Conservation (phyloP, 2,113 vertebrate genomes). For the Spheniscus mendiculus region DNA sequence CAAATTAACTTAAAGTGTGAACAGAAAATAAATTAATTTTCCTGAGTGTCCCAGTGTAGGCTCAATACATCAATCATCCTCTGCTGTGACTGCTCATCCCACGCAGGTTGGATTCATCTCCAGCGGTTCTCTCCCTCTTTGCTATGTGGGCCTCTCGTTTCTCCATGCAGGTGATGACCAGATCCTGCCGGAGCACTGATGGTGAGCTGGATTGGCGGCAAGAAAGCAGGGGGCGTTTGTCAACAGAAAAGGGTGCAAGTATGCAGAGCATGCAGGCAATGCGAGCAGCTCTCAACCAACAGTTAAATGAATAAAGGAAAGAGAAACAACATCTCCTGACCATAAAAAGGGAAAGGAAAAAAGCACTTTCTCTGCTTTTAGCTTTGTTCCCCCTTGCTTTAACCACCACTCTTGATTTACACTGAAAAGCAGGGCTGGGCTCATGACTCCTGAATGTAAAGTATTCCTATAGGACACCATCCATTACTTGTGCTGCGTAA, state of each 20-base stretch:
- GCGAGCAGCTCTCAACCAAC: background rate
- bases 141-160: background rate
- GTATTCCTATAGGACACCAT: background rate
- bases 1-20: slow-evolving; percentile 32
- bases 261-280: background rate
- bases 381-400: background rate
- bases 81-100: background rate
- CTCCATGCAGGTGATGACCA: background rate
- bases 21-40: slow-evolving; percentile 5
- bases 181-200: background rate
- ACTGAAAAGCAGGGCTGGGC: background rate
- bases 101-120: background rate
- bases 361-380: background rate
- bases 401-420: background rate
- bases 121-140: background rate
- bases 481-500: slow-evolving; percentile 3
- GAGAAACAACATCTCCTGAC: background rate
- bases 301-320: background rate
- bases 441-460: background rate
- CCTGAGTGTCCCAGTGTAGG: background rate
- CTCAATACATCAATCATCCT: background rate
- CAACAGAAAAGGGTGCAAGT: background rate
- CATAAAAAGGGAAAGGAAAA: background rate
- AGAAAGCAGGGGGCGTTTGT: accelerated
- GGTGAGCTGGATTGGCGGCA: background rate